A percentile compares a stretch with the other conserved stretches of the same genome.
Evolutionary conservation across 92 coral and sea anemone genomes (phyloP).

Genomic region (Chrysogorgia sp.): DNA sequence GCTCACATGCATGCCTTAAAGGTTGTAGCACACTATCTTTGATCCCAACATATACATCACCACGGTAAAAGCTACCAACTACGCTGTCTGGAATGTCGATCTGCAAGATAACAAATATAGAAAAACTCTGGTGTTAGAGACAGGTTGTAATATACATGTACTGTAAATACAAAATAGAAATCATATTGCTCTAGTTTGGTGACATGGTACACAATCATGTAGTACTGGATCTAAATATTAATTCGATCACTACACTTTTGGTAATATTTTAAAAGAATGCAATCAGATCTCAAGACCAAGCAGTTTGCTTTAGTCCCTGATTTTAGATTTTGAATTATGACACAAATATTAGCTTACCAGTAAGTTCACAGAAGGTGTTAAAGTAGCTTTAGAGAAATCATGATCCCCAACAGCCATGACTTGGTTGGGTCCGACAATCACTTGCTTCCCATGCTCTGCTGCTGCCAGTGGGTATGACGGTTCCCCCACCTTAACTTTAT

Average conservation of each 20-base stretch:
- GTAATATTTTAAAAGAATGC: background rate
- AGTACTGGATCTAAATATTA: background rate
- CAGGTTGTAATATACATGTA: background rate
- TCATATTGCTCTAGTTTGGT: constrained; percentile 4
- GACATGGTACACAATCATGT: constrained; percentile 16
- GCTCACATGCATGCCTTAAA: constrained; percentile 21
- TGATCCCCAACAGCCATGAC: constrained; percentile 40
- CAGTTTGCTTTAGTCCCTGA: background rate
- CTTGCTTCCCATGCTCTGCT: constrained; percentile 35
- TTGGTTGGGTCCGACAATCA: constrained; percentile 44
- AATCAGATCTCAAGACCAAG: background rate
- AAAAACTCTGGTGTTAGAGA: constrained; percentile 14
- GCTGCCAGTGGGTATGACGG: constrained; percentile 37
- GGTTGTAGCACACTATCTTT: constrained; percentile 15
- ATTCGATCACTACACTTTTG: background rate
- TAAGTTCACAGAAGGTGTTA: constrained; percentile 41
- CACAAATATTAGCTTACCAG: constrained; percentile 3
- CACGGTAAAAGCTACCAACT: constrained; percentile 44
- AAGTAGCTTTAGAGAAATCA: constrained; percentile 14
- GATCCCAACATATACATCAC: constrained; percentile 30
- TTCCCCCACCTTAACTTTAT: constrained; percentile 32
- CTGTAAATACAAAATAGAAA: constrained; percentile 1
- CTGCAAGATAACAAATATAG: constrained; percentile 21
- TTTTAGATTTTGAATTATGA: background rate
- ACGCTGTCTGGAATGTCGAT: constrained; percentile 13